A percentile compares a stretch with the other conserved stretches of the same genome.
Evolutionary conservation across 2,888 invertebrate genomes (phyloP).

Genomic region (Xanthorhoe spadicearia): DNA sequence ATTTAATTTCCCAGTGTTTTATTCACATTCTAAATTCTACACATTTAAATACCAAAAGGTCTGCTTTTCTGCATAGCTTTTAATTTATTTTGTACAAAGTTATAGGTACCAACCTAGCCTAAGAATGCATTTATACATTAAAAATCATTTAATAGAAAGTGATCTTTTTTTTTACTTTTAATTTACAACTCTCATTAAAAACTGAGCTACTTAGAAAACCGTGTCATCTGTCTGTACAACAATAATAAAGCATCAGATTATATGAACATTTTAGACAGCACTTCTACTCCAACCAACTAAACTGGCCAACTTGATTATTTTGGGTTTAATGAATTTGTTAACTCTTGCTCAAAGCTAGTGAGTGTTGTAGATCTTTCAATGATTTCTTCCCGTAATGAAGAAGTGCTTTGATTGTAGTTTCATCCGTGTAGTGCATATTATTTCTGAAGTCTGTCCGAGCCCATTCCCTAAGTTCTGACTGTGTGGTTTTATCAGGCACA

Average conservation of each 20-base stretch:
- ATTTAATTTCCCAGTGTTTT: constrained; percentile 5
- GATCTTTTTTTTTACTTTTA: neutral
- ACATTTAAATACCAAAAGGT: neutral
- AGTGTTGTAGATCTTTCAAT: constrained; percentile 87
- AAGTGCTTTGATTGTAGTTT: constrained; percentile 89
- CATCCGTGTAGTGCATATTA: constrained; percentile 89
- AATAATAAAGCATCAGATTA: no score
- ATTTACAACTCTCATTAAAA: neutral
- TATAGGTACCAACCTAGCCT: constrained; percentile 10
- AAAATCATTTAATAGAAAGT: constrained; percentile 3
- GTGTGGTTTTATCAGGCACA: constrained; percentile 87
- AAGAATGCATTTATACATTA: constrained; percentile 16
- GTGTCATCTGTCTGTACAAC: neutral
- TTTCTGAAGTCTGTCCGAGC: constrained; percentile 89
- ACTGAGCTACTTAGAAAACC: neutral
- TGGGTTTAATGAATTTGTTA: constrained; percentile 33
- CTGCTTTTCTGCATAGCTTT: constrained; percentile 10
- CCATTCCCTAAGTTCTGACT: constrained; percentile 89
- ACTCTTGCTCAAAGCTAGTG: constrained; percentile 85
- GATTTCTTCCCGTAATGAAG: constrained; percentile 89
- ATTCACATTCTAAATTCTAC: neutral
- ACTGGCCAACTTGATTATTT: no score
- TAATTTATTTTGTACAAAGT: constrained; percentile 19
- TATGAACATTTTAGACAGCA: no score
- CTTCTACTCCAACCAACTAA: no score